A percentile compares a stretch with the other conserved stretches of the same genome.
Conservation (phyloP, 2,113 vertebrate genomes). For the Turdus rufiventris region DNA sequence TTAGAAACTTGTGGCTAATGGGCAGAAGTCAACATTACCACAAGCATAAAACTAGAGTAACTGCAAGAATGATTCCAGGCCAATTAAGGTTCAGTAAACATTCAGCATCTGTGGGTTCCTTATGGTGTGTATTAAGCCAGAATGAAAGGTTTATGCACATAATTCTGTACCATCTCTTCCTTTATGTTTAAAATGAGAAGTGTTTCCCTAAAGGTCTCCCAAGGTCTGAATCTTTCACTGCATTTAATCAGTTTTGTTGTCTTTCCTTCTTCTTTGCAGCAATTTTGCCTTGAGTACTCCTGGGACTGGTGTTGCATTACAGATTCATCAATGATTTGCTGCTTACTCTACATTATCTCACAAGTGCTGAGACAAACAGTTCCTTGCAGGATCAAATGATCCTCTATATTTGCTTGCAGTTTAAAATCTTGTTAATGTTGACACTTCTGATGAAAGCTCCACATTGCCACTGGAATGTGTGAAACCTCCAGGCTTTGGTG, state of each 20-base stretch:
- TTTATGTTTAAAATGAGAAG: neutral
- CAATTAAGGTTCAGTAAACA: neutral
- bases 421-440: conserved; percentile 63
- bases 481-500: neutral
- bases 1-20: neutral
- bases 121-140: neutral
- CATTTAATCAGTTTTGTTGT: conserved; percentile 21
- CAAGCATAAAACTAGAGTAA: neutral
- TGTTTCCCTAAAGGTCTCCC: neutral
- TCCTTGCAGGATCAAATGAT: conserved; percentile 60
- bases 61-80: neutral
- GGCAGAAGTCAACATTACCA: neutral
- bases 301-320: conserved; percentile 4
- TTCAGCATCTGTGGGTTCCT: neutral
- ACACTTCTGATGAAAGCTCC: conserved; percentile 41
- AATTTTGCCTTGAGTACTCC: conserved; percentile 5
- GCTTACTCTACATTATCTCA: conserved; percentile 29
- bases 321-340: conserved; percentile 55
- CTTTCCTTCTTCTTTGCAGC: conserved; percentile 36
- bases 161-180: neutral
- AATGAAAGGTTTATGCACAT: neutral
- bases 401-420: conserved; percentile 30
- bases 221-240: neutral
- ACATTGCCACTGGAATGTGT: neutral
- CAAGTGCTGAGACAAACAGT: conserved; percentile 67